Conservation (phyloP, 1,140 invertebrate species). For the Microplitis mediator region DNA sequence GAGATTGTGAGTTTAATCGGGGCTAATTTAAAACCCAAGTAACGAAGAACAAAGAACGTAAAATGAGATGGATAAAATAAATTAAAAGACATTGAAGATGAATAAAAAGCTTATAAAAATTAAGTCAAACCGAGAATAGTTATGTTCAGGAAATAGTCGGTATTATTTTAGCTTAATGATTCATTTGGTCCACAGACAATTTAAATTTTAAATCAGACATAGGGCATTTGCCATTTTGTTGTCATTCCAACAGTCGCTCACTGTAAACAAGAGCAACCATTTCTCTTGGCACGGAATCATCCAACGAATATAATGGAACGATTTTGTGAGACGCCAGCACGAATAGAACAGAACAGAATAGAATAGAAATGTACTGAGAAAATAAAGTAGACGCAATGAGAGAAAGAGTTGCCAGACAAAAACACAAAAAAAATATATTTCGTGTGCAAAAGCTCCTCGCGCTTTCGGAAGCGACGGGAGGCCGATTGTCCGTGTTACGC, state of each 20-base stretch:
- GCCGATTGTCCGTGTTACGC: slow-evolving; percentile 13
- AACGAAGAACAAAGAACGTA: not conserved
- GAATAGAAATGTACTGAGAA: not conserved
- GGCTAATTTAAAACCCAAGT: slow-evolving; percentile 14
- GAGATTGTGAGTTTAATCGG: slow-evolving; percentile 13
- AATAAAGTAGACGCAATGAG: not conserved
- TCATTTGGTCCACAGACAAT: not conserved
- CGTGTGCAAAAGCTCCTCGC: not conserved
- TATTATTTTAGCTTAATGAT: not conserved
- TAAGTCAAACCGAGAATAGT: too few species aligned
- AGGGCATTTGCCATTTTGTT: slow-evolving; percentile 11
- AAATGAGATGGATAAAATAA: not conserved
- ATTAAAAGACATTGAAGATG: not conserved
- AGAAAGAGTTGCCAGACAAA: not conserved
- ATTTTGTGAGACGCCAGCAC: not conserved
- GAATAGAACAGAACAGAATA: not conserved
- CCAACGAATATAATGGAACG: slow-evolving; percentile 6
- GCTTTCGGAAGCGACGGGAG: slow-evolving; percentile 11
- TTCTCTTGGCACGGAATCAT: not conserved
- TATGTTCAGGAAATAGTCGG: too few species aligned
- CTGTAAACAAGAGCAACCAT: not conserved
- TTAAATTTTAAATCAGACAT: slow-evolving; percentile 9
- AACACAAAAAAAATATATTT: slow-evolving; percentile 14
- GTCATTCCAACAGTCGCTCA: slow-evolving; percentile 12
- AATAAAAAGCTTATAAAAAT: too few species aligned